These are phyloP conservation scores for Orthosia gracilis DNA, from an alignment of 2,888 invertebrate genomes.

Conservation along the genomic window DNA sequence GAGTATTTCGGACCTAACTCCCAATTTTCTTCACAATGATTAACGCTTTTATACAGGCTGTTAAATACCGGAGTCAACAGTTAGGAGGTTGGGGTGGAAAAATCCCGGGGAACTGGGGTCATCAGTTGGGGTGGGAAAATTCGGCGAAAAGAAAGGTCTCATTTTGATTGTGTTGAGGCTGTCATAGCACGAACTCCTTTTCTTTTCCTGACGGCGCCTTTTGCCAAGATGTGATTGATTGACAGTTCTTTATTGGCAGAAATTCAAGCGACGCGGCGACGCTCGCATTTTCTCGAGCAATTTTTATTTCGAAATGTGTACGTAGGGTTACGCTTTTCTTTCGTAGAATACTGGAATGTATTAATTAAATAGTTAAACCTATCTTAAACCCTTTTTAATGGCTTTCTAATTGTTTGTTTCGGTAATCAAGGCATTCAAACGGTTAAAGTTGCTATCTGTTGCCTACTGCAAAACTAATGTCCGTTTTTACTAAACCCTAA, in stretches of 20 bases:
- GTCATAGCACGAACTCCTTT: conserved; percentile 22
- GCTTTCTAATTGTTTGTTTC: no score
- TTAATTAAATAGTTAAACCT: no score
- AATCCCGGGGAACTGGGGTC: not conserved
- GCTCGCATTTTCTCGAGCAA: conserved; percentile 10
- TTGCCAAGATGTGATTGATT: conserved; percentile 30
- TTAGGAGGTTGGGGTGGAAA: conserved; percentile 8
- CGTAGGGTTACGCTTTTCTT: not conserved
- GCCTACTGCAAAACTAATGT: no score
- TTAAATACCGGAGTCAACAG: conserved; percentile 24
- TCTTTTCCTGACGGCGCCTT: conserved; percentile 1
- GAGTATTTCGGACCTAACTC: not conserved
- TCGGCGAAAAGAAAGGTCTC: conserved; percentile 1
- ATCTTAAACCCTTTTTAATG: no score
- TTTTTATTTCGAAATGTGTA: conserved; percentile 20
- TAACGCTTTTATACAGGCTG: not conserved
- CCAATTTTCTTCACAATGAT: conserved; percentile 30
- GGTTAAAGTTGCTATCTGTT: no score
- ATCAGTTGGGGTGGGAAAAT: conserved; percentile 19
- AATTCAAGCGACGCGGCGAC: conserved; percentile 1
- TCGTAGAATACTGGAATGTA: no score
- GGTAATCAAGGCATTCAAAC: no score
- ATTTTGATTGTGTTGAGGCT: conserved; percentile 28
- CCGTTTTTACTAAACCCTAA: no score
- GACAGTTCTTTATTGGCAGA: conserved; percentile 40